Percentiles rank a stretch among this genome's conserved stretches.
Evolutionary conservation across 2,797 vertebrate genomes (phyloP).

Genomic region (Orestias chungarensis): DNA sequence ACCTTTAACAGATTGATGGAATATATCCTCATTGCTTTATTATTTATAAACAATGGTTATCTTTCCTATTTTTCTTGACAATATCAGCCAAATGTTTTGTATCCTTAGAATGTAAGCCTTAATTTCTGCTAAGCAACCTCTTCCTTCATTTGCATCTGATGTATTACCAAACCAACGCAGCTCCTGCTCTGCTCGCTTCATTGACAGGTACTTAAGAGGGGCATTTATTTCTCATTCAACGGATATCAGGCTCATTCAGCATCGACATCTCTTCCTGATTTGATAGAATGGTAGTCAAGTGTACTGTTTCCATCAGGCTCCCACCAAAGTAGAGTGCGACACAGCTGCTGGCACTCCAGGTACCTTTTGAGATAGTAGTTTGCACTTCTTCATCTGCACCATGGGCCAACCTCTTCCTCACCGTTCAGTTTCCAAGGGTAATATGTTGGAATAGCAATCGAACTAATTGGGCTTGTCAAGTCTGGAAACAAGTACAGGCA

Average conservation of each 20-base stretch:
- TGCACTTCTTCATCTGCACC: constrained; percentile 7
- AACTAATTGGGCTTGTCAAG: constrained; percentile 17
- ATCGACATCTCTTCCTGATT: constrained; percentile 41
- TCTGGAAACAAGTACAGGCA: constrained; percentile 10
- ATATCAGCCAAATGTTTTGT: constrained; percentile 25
- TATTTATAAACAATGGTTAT: neutral
- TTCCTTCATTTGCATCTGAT: constrained; percentile 23
- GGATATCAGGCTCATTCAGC: constrained; percentile 72
- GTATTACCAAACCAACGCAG: constrained; percentile 58
- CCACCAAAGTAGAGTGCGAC: constrained; percentile 22
- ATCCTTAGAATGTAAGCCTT: constrained; percentile 24
- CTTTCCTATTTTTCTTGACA: neutral
- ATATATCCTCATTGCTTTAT: constrained; percentile 1
- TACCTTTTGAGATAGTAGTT: constrained; percentile 22
- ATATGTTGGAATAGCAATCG: constrained; percentile 34
- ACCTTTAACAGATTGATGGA: neutral
- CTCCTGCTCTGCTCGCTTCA: constrained; percentile 46
- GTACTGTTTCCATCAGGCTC: constrained; percentile 54
- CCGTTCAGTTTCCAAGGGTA: constrained; percentile 20
- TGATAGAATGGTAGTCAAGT: constrained; percentile 57
- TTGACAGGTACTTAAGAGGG: constrained; percentile 67
- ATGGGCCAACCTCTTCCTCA: constrained; percentile 11
- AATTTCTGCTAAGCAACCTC: constrained; percentile 32
- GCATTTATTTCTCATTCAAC: constrained; percentile 73
- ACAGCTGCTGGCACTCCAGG: constrained; percentile 63